Evolutionary conservation across 2,113 vertebrate genomes (phyloP).

Genomic region (Hippoglossus stenolepis): DNA sequence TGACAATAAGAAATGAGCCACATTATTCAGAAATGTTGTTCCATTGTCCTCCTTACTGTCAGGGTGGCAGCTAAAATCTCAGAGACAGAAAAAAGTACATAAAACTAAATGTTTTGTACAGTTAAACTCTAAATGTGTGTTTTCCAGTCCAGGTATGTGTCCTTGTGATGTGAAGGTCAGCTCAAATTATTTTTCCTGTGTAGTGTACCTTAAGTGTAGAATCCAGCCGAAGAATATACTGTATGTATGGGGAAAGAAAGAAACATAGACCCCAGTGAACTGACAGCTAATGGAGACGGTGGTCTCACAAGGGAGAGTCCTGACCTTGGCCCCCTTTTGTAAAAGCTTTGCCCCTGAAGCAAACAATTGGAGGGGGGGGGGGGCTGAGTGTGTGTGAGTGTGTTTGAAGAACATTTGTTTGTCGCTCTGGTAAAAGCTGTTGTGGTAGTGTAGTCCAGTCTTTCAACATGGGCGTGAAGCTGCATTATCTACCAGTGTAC

Average conservation of each 20-base stretch:
- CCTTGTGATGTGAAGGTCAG: not conserved
- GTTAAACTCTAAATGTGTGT: too few relatives aligned
- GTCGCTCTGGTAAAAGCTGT: constrained; percentile 47
- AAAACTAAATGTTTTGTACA: too few relatives aligned
- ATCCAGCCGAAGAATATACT: constrained; percentile 14
- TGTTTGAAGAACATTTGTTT: constrained; percentile 57
- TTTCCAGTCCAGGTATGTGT: not conserved
- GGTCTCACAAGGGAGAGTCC: constrained; percentile 65
- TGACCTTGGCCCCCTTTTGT: constrained; percentile 75
- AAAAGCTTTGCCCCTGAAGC: constrained; percentile 81
- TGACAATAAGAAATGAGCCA: too few relatives aligned
- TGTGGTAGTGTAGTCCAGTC: constrained; percentile 61
- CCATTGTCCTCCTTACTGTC: not conserved
- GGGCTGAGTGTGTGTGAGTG: constrained; percentile 7
- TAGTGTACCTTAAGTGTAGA: not conserved
- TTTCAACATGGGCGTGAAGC: constrained; percentile 62
- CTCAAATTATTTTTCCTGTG: not conserved
- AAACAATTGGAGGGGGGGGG: constrained; percentile 69
- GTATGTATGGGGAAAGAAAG: constrained; percentile 20
- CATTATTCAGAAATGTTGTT: too few relatives aligned
- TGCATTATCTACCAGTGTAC: constrained; percentile 45
- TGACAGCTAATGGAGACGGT: constrained; percentile 78
- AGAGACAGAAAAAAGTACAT: not conserved
- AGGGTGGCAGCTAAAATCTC: not conserved
- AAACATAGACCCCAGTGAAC: constrained; percentile 35